Evolutionary conservation across 1,140 invertebrate genomes (phyloP), one percentile per base, ranked within the genome.

Genomic region (Zaprionus tsacasi): DNA sequence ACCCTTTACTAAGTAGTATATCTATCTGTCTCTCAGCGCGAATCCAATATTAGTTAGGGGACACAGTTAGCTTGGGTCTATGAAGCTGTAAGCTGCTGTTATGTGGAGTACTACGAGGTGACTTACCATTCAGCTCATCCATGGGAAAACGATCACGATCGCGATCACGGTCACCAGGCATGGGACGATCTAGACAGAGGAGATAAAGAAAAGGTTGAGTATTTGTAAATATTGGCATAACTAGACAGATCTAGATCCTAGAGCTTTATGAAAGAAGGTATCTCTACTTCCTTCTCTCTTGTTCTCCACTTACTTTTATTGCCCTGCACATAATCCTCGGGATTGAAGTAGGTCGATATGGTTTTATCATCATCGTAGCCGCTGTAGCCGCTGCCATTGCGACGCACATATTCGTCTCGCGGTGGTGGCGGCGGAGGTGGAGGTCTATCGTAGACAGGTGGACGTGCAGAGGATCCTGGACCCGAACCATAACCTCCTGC

Each of bases 271-370:
- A 21, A 1, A 21, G 21, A 21, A 21, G 21, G 1, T 1, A 21
- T 21, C 21, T 21, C 2, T 21, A 21, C 21, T 21, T 21, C 21
- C 21, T 2, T 25, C 6, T 38, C 36, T 38, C 10, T 11, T 13
- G 3, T 38, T 38, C 36, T 40, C 38, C 13, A 35, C 83, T 88
- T 58, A 87, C 83, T 75, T 57, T 75, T 74, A 30, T 73, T 65
- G 13, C 78, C 81, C 2, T 85, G 69, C 64, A 91, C 66, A 21
- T 92, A 92, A n/a, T 92, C 92, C 38, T 89, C 89, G 4, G 91
- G 92, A 80, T 92, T 92, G 35, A 92, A 92, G 40, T 82, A 92
- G 3, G 92, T 92, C 13, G 89, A 72, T n/a, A 92, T 92, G 8
- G 83, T 85, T 25, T 92, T 92, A 40, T 92, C 91, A 50, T 92